Conservation (phyloP, 2,797 vertebrate species). For the Lerista edwardsae region DNA sequence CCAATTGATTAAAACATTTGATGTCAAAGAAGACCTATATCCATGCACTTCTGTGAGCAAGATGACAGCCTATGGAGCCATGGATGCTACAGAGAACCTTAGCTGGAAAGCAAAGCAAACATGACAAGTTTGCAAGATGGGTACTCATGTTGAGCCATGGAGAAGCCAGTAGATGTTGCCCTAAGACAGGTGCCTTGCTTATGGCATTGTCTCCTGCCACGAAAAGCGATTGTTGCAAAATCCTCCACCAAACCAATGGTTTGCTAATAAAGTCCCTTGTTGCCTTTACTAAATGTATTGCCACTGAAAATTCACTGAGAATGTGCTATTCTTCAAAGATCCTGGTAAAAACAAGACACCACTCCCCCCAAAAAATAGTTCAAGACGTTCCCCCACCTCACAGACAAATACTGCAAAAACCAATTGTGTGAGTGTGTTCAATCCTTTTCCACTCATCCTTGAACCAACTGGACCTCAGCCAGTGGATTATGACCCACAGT, state of each 20-base stretch:
- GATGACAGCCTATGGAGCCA: constrained; percentile 7
- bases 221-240: constrained; percentile 58
- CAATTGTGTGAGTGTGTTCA: not conserved
- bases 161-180: constrained; percentile 81
- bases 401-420: constrained; percentile 28
- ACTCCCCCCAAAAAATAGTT: not conserved
- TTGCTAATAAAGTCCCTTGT: constrained; percentile 45
- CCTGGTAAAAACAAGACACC: not conserved
- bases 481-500: constrained; percentile 5
- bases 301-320: not conserved
- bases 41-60: not conserved
- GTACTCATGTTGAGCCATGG: constrained; percentile 76
- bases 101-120: constrained; percentile 61
- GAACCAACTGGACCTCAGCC: not conserved
- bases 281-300: not conserved
- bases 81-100: constrained; percentile 49
- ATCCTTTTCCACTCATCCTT: not conserved
- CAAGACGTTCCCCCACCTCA: not conserved
- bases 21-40: not conserved
- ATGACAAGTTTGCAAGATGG: constrained; percentile 68
- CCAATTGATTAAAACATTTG: not conserved
- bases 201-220: constrained; percentile 61
- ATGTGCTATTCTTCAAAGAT: constrained; percentile 19
- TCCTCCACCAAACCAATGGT: constrained; percentile 27
- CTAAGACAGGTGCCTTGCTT: constrained; percentile 74